phyloP scores from a whole-genome alignment of 2,797 vertebrate species.

The Ispidina lecontei region DNA sequence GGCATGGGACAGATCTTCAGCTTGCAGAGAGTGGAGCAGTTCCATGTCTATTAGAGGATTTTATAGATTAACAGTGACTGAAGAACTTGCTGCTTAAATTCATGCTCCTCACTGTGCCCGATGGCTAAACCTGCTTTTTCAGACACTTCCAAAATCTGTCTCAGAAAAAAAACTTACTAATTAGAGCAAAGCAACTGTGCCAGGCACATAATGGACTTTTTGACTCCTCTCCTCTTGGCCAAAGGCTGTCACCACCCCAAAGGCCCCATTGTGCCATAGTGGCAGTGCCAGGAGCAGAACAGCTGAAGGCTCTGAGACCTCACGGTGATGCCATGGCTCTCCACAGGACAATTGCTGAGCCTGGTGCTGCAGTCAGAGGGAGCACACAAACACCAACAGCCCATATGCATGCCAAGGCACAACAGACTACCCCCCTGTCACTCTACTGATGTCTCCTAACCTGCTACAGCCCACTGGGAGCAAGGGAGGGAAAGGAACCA shows the following conservation, averaged over 20 bases:
- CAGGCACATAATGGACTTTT: constrained; percentile 14
- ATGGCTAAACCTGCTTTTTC: not conserved
- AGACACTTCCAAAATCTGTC: not conserved
- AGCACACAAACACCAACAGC: not conserved
- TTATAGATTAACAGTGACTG: not conserved
- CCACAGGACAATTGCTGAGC: not conserved
- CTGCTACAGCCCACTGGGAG: not conserved
- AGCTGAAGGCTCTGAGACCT: not conserved
- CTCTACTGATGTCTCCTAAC: not conserved
- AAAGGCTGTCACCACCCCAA: constrained; percentile 25
- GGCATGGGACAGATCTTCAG: not conserved
- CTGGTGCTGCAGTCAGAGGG: not conserved
- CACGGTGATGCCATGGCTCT: not conserved
- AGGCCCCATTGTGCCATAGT: not conserved
- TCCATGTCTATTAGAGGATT: not conserved
- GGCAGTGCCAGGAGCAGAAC: not conserved
- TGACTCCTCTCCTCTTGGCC: constrained; percentile 14
- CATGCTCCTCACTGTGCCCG: not conserved
- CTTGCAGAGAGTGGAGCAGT: not conserved
- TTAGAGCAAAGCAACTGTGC: constrained; percentile 17
- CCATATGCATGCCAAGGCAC: not conserved
- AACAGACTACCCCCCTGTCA: accelerated
- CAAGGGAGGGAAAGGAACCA: not conserved
- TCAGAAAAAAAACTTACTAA: not conserved
- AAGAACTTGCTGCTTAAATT: not conserved